Percentiles rank a stretch among this genome's conserved stretches.
These are phyloP conservation scores for Cirrhinus molitorella DNA, from an alignment of 2,797 vertebrate genomes.

Conservation along the genomic window DNA sequence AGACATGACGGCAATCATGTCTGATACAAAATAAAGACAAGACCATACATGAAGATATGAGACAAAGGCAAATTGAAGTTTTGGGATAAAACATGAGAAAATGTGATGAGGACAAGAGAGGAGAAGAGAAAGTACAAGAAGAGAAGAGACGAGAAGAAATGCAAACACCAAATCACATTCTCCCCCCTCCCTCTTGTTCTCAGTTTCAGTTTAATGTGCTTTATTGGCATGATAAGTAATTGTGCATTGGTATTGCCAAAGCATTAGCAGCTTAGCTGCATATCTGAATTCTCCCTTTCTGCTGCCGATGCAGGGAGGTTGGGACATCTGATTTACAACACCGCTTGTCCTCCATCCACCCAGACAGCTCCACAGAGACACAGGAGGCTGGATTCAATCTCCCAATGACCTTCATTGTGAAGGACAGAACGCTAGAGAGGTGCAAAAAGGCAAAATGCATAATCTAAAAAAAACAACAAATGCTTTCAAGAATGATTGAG, in stretches of 20 bases:
- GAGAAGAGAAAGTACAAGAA: not conserved
- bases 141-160: not conserved
- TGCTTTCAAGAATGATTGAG: constrained; percentile 77
- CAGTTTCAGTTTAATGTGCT: constrained; percentile 55
- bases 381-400: constrained; percentile 81
- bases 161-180: not conserved
- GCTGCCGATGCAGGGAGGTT: constrained; percentile 63
- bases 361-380: constrained; percentile 67
- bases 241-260: constrained; percentile 3
- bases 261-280: constrained; percentile 1
- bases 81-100: not conserved
- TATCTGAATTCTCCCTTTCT: constrained; percentile 48
- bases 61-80: not conserved
- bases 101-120: not conserved
- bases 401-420: constrained; percentile 79
- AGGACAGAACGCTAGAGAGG: constrained; percentile 61
- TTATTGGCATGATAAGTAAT: constrained; percentile 8
- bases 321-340: constrained; percentile 59
- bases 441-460: constrained; percentile 57
- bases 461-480: constrained; percentile 75
- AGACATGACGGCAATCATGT: no score
- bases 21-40: not conserved
- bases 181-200: constrained; percentile 45
- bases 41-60: not conserved
- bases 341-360: constrained; percentile 64